Conservation (phyloP, 2,888 invertebrate genomes). For the Biston betularia region DNA sequence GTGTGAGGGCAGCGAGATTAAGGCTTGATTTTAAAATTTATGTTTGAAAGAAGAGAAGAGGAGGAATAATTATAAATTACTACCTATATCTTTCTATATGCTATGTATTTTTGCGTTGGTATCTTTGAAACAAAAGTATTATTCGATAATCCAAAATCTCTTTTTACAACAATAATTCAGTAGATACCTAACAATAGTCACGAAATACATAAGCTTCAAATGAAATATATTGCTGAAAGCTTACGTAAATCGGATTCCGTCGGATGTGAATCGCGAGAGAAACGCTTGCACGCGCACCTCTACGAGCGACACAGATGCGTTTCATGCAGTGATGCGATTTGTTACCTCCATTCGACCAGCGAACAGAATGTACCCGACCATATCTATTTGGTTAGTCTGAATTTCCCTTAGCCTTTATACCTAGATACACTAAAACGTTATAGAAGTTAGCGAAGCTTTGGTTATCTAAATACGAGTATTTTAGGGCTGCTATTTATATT, state of each 20-base stretch:
- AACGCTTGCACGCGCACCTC: constrained; percentile 43
- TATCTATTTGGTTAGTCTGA: constrained; percentile 51
- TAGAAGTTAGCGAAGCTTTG: constrained; percentile 3
- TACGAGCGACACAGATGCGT: constrained; percentile 44
- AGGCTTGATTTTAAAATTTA: no score
- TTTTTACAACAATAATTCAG: no score
- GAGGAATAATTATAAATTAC: no score
- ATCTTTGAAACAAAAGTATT: no score
- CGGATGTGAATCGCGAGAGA: constrained; percentile 33
- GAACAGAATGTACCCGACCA: constrained; percentile 50
- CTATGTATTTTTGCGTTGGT: no score
- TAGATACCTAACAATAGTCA: no score
- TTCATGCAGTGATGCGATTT: constrained; percentile 58
- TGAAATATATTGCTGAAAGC: constrained; percentile 8
- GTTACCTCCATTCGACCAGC: constrained; percentile 54
- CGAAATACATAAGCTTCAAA: neutral
- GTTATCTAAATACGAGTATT: constrained; percentile 11
- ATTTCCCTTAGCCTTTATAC: constrained; percentile 5
- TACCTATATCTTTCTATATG: no score
- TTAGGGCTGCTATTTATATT: constrained; percentile 15
- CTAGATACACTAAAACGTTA: constrained; percentile 3
- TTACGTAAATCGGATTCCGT: constrained; percentile 28
- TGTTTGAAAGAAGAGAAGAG: no score
- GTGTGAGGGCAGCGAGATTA: no score
- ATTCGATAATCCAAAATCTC: no score